These are phyloP conservation scores for Enteromius thamalakanensis DNA, from an alignment of 2,797 vertebrate species.

Conservation along the genomic window DNA sequence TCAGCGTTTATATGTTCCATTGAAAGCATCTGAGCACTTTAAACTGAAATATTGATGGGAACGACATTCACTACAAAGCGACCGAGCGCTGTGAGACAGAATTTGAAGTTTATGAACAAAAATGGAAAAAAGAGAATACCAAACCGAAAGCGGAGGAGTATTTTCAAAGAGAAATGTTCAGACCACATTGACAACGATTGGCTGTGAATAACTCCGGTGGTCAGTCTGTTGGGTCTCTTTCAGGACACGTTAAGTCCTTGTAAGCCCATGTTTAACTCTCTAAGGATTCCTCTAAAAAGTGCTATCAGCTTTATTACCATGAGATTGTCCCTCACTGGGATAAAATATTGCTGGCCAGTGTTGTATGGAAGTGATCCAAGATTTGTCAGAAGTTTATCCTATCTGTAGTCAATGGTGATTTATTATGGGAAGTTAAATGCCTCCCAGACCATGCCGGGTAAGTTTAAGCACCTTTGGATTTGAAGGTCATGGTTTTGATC, in stretches of 20 bases:
- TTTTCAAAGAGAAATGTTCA: conserved; percentile 35
- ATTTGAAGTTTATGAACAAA: conserved; percentile 49
- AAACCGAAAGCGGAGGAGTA: conserved; percentile 50
- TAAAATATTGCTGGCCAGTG: background rate
- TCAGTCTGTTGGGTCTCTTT: conserved; percentile 9
- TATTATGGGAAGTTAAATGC: conserved; percentile 40
- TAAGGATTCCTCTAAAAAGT: conserved; percentile 3
- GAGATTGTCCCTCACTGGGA: background rate
- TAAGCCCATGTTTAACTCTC: conserved; percentile 22
- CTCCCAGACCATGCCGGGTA: conserved; percentile 1
- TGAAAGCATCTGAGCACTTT: conserved; percentile 61
- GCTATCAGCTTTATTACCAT: conserved; percentile 4
- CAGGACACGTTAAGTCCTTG: conserved; percentile 17
- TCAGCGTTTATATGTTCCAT: conserved; percentile 8
- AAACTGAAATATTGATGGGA: conserved; percentile 75
- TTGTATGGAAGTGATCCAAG: conserved; percentile 1
- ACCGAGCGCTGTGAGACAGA: conserved; percentile 64
- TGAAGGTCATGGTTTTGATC: conserved; percentile 57
- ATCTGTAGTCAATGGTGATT: conserved; percentile 15
- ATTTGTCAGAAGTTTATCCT: conserved; percentile 12
- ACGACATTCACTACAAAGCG: conserved; percentile 66
- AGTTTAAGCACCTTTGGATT: conserved; percentile 48
- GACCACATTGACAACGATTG: background rate
- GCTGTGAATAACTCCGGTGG: background rate
- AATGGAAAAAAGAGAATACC: conserved; percentile 20